Evolutionary conservation across 2,888 invertebrate genomes (phyloP), one percentile per base, ranked within the genome.

Genomic region (Hirtodrosophila confusa): DNA sequence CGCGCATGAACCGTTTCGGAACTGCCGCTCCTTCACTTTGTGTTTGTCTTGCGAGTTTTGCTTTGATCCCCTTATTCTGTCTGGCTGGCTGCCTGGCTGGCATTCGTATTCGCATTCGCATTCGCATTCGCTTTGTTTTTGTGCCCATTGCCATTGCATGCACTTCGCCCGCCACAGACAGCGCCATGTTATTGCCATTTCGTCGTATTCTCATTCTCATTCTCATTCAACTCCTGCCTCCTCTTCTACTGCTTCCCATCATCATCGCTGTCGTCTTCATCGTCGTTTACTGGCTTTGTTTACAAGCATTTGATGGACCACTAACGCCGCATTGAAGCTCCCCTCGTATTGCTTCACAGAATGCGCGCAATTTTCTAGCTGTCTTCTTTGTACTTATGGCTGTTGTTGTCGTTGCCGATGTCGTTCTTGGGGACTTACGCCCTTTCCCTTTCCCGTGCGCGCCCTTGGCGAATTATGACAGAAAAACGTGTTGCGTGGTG

Each of bases 291-390:
- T 87, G 87, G 82, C 82, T 87, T 82, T 82, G 82, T 82, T 82
- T 82, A 82, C 82, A 82, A 84, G 87, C 82, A 80, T 87, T 85
- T 82, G 88, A 82, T 82, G 86, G 88, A 82, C 88, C 82, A 85
- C 88, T 78, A 87, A 82, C 78, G 75, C 75, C 82, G 68, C 76
- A 72, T 74, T 79, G 75, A 66, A 51, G 62, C 63, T 65, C 54
- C 64, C 66, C 64, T 47, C 39, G 50, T 27, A 48, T 61, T 37
- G 65, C 61, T 56, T 62, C 63, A 58, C 63, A 69, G 58, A 78
- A 83, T 83, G 84, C 84, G 84, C 78, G 80, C 77, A 66, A 69
- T 69, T 79, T 78, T 67, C 66, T 62, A 67, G 69, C 45, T 58
- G 54, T 27, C 12, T 17, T 12, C 33, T 49, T 54, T 45, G 40